Percentiles rank a stretch among this genome's conserved stretches.
phyloP scores from a whole-genome alignment of 92 coral and sea anemone genomes.

The Actinernus sp. region DNA sequence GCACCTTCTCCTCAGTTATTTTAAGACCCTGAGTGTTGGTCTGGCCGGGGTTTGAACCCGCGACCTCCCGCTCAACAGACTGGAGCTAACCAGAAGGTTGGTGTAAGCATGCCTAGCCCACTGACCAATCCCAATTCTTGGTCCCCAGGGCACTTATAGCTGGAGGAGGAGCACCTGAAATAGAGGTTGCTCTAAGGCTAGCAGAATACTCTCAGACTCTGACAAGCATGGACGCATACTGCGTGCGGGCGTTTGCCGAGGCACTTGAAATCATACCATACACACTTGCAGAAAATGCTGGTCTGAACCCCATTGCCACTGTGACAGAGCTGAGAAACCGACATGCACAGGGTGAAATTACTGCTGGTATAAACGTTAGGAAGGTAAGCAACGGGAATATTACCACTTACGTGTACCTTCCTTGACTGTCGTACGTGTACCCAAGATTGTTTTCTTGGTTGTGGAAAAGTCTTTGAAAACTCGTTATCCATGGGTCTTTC shows the following conservation, averaged over 20 bases:
- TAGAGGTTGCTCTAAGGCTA: slow-evolving; percentile 87
- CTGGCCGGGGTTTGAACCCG: no score
- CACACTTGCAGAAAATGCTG: slow-evolving; percentile 97
- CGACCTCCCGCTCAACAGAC: no score
- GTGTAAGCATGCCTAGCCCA: no score
- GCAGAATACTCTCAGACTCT: slow-evolving; percentile 90
- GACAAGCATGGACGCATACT: slow-evolving; percentile 96
- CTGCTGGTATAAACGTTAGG: slow-evolving; percentile 97
- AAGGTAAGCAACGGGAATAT: slow-evolving; percentile 87
- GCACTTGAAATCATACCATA: slow-evolving; percentile 94
- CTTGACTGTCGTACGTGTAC: no score
- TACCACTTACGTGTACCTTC: no score
- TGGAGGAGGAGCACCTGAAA: slow-evolving; percentile 99
- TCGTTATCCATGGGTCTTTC: no score
- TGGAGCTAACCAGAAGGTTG: no score
- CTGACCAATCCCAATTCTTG: no score
- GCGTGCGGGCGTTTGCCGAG: slow-evolving; percentile 94
- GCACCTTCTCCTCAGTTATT: no score
- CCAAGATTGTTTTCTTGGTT: no score
- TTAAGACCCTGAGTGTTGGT: no score
- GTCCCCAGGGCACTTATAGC: slow-evolving; percentile 87
- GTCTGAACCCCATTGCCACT: slow-evolving; percentile 94
- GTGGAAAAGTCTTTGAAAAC: no score
- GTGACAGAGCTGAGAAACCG: slow-evolving; percentile 94
- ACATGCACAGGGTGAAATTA: slow-evolving; percentile 93